Conservation (phyloP, 35 echinoderm and acorn worm species). For the Stichopus chloronotus region DNA sequence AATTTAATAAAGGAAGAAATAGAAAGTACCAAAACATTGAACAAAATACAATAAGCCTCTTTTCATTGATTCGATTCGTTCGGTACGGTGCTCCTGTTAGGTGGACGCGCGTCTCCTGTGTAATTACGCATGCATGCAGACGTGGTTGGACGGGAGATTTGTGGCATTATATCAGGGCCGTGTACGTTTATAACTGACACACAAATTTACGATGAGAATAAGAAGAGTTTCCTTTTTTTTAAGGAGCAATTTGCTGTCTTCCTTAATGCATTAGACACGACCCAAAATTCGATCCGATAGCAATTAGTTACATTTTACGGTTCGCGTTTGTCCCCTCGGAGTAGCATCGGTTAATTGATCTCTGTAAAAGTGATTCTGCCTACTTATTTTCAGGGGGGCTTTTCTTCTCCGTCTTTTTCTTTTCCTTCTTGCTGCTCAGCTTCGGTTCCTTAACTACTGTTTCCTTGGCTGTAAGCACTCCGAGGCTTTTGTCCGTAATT, state of each 20-base stretch:
- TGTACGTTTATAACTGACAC: conserved; percentile 1
- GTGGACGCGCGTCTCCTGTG: no score
- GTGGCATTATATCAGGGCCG: conserved; percentile 29
- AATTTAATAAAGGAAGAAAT: no score
- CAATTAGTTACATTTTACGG: conserved; percentile 56
- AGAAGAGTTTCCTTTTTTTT: conserved; percentile 23
- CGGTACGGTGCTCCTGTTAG: neutral
- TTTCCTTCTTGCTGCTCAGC: neutral
- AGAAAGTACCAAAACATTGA: no score
- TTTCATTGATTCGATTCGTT: neutral
- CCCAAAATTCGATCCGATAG: conserved; percentile 41
- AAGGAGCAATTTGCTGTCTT: conserved; percentile 48
- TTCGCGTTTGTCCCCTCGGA: conserved; percentile 47
- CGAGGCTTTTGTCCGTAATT: conserved; percentile 48
- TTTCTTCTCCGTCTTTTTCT: neutral
- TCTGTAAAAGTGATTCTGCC: conserved; percentile 40
- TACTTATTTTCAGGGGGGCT: conserved; percentile 31
- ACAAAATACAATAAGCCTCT: neutral
- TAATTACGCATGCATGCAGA: no score
- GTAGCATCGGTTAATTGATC: conserved; percentile 45
- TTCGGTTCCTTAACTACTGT: conserved; percentile 17
- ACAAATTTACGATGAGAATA: conserved; percentile 43
- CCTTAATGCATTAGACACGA: conserved; percentile 50
- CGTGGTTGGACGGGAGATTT: neutral
- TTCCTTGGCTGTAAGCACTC: neutral